A percentile compares a stretch with the other conserved stretches of the same genome.
These are phyloP conservation scores for Python bivittatus DNA, from an alignment of 2,113 vertebrate genomes.

Conservation along the genomic window DNA sequence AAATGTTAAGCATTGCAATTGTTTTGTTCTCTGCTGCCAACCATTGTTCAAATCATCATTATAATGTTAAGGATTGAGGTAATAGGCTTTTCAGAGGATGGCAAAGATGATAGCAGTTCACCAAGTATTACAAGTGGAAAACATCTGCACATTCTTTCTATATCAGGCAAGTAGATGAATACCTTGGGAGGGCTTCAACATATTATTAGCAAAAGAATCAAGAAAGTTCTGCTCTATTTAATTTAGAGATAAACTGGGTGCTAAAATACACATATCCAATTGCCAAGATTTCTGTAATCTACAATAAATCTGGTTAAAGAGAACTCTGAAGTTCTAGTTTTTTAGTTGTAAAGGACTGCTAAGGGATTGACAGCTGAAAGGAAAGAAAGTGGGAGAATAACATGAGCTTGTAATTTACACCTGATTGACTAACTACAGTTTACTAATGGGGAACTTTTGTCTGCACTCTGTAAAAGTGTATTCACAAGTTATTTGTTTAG, in stretches of 20 bases:
- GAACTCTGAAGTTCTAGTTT: background rate
- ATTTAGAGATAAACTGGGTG: background rate
- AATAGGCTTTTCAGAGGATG: too few relatives aligned
- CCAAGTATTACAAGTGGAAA: too few relatives aligned
- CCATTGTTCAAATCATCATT: background rate
- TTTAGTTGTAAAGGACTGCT: background rate
- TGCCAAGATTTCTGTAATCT: background rate
- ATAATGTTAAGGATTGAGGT: too few relatives aligned
- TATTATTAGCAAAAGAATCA: too few relatives aligned
- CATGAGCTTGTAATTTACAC: too few relatives aligned
- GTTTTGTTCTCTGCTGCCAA: background rate
- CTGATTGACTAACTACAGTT: background rate
- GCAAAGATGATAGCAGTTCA: too few relatives aligned
- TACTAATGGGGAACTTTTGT: background rate
- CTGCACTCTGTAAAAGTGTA: background rate
- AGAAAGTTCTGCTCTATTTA: background rate
- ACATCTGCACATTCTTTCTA: too few relatives aligned
- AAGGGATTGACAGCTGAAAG: background rate
- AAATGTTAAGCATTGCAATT: background rate
- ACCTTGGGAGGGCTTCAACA: too few relatives aligned
- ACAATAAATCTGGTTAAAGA: background rate
- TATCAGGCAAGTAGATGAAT: too few relatives aligned
- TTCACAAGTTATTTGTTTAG: conserved; percentile 45
- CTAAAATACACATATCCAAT: background rate
- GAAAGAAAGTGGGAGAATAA: background rate